Evolutionary conservation across 1,140 invertebrate genomes (phyloP), one percentile per base, ranked within the genome.

Genomic region (roundworm (Caenorhabditis elegans)): DNA sequence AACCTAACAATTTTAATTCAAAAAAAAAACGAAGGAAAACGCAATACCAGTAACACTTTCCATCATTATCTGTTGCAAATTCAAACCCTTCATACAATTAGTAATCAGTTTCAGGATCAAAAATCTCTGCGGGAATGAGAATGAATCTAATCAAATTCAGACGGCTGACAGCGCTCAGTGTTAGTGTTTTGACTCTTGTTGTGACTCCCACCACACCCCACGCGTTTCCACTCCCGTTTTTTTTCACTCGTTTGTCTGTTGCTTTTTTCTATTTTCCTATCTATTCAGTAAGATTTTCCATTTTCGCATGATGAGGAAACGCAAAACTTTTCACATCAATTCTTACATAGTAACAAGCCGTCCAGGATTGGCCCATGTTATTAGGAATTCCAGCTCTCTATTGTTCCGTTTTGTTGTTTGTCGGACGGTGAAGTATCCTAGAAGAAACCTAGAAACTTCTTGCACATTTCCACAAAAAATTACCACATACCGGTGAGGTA

Each of bases 171-270:
- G 34, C 19, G 31, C 60, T 70, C 60, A 70, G 60, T 70, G 60
- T 70, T 70, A 70, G 60, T 70, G 34, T 70, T 70, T 70, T 70
- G 60, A 70, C 60, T 70, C 60, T 70, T 70, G 60, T 70, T 70
- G 34, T 39, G 60, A 70, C 60, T 70, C 60, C 60, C 28, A 34
- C 28, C 24, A 17, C 55, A 8, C 39, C 39, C 6, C 39, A 43
- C 55, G 15, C 34, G 5, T 22, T 31, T 39, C 13, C 34, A 19
- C 60, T 22, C 53, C 53, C 19, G 19, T 53, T 51, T 17, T 34
- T 34, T 60, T 31, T 34, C 31, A 34, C 26, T 60, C 55, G 55
- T 36, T 60, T 60, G 55, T 60, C 55, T 36, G 55, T 34, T 60
- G 55, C 31, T 34, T 34, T 60, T 60, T 70, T 39, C 17, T 31